These are phyloP conservation scores for Xenopus laevis DNA, from an alignment of 2,113 vertebrate species.

Conservation along the genomic window DNA sequence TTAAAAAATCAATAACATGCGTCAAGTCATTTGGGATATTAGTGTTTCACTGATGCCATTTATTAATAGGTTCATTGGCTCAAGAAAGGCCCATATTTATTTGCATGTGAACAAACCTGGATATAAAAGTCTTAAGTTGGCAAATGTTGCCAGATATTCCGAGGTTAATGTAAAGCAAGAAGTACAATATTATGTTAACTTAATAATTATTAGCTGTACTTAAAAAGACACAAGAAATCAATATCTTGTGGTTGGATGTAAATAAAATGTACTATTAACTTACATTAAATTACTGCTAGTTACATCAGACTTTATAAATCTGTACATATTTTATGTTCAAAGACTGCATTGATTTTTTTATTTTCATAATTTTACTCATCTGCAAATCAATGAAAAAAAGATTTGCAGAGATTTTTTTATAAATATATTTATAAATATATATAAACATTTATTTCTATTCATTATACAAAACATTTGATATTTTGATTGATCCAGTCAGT, in stretches of 20 bases:
- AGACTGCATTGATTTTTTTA: too few relatives aligned
- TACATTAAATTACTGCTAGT: too few relatives aligned
- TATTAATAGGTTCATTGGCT: not conserved
- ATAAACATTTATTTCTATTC: too few relatives aligned
- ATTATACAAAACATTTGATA: too few relatives aligned
- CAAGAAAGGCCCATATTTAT: not conserved
- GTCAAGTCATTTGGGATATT: slow-evolving; percentile 8
- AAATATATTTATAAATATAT: too few relatives aligned
- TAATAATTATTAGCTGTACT: slow-evolving; percentile 13
- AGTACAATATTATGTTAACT: slow-evolving; percentile 4
- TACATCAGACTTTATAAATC: too few relatives aligned
- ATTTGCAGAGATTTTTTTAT: too few relatives aligned
- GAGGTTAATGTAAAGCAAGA: slow-evolving; percentile 2
- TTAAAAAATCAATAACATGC: slow-evolving; percentile 32
- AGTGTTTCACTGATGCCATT: not conserved
- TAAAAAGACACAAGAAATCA: slow-evolving; percentile 1
- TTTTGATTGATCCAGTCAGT: too few relatives aligned
- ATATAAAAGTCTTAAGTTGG: slow-evolving; percentile 9
- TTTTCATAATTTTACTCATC: too few relatives aligned
- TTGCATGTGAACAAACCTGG: slow-evolving; percentile 6
- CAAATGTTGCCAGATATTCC: not conserved
- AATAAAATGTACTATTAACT: not conserved
- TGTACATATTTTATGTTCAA: too few relatives aligned
- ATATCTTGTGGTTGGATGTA: not conserved
- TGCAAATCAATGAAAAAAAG: too few relatives aligned